Evolutionary conservation across 2,113 vertebrate genomes (phyloP).

Genomic region (Mormoops blainvillei): DNA sequence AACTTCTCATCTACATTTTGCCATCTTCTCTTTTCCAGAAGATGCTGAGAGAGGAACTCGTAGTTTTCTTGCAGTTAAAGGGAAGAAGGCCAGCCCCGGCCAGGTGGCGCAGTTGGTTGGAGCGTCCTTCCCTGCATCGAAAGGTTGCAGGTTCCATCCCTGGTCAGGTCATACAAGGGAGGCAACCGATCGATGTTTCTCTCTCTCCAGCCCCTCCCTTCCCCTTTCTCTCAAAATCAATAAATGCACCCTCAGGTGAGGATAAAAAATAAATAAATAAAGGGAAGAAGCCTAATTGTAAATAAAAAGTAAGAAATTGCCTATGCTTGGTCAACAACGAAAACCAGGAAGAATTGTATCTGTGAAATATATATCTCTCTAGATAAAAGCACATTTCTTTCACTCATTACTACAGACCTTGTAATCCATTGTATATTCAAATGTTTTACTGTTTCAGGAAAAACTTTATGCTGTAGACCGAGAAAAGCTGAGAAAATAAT

Average conservation of each 20-base stretch:
- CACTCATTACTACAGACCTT: constrained; percentile 51
- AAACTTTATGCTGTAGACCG: constrained; percentile 60
- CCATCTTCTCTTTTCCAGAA: not conserved
- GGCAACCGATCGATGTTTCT: too few relatives aligned
- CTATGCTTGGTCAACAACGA: constrained; percentile 48
- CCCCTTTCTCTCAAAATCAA: too few relatives aligned
- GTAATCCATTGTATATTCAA: constrained; percentile 70
- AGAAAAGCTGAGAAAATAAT: constrained; percentile 66
- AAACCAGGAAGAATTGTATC: constrained; percentile 51
- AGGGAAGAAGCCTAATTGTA: constrained; percentile 51
- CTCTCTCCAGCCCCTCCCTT: too few relatives aligned
- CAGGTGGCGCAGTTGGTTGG: too few relatives aligned
- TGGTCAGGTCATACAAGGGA: too few relatives aligned
- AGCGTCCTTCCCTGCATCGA: too few relatives aligned
- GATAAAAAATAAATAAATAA: not conserved
- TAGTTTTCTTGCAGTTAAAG: not conserved
- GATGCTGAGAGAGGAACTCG: not conserved
- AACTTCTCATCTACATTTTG: not conserved
- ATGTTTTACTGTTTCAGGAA: constrained; percentile 55
- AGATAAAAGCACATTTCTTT: constrained; percentile 58
- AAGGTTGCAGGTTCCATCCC: too few relatives aligned
- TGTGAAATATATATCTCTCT: constrained; percentile 64
- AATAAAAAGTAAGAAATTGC: constrained; percentile 36
- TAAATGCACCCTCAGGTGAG: too few relatives aligned
- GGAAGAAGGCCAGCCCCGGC: not conserved